phyloP scores from a whole-genome alignment of 2,113 vertebrate genomes.

The Eptatretus burgeri region DNA sequence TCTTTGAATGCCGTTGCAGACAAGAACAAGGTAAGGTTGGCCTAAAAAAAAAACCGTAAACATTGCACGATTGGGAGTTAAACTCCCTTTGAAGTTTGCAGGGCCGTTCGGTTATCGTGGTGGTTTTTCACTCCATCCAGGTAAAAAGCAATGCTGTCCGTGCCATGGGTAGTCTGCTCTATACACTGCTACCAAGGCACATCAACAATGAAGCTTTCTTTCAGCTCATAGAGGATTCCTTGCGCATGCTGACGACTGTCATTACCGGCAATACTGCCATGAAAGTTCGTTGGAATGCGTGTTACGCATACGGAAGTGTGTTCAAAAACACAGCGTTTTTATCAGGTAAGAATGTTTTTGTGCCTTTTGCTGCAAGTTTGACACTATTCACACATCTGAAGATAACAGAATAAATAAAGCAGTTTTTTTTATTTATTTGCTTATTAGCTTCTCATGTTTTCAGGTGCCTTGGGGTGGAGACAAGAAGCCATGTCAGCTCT shows the following conservation, averaged over 20 bases:
- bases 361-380: neutral
- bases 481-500: conserved; percentile 34
- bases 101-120: neutral
- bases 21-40: too few species aligned
- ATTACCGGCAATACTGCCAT: conserved; percentile 52
- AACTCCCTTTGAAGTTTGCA: neutral
- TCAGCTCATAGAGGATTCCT: conserved; percentile 35
- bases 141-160: conserved; percentile 73
- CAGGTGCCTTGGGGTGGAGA: conserved; percentile 47
- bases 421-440: neutral
- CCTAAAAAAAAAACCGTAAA: too few species aligned
- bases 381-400: too few species aligned
- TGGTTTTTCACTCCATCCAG: conserved; percentile 16
- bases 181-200: conserved; percentile 45
- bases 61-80: too few species aligned
- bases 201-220: conserved; percentile 36
- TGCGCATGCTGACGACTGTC: conserved; percentile 41
- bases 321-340: conserved; percentile 63
- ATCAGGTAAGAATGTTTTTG: conserved; percentile 23
- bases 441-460: neutral
- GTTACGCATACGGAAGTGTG: conserved; percentile 65
- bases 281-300: conserved; percentile 94
- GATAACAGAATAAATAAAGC: too few species aligned
- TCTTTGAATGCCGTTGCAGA: too few species aligned
- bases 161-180: conserved; percentile 66